phyloP scores from a whole-genome alignment of 1,140 invertebrate species.

The Procambarus clarkii region DNA sequence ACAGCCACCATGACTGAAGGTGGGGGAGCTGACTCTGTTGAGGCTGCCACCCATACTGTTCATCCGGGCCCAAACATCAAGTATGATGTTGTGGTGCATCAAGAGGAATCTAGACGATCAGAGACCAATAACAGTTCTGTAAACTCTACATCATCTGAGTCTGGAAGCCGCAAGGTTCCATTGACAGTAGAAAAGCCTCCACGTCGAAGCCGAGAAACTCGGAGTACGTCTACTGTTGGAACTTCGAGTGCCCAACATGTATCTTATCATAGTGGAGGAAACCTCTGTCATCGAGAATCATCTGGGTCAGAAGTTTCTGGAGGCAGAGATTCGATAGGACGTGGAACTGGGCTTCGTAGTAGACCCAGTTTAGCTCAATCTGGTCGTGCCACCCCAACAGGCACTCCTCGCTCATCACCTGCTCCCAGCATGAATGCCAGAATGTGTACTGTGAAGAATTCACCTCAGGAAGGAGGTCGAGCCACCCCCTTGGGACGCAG shows the following conservation, averaged over 20 bases:
- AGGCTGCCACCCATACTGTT: slow-evolving; percentile 62
- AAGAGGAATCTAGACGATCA: slow-evolving; percentile 28
- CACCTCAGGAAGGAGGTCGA: slow-evolving; percentile 31
- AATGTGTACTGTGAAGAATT: background rate
- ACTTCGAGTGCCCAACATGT: background rate
- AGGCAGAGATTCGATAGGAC: slow-evolving; percentile 42
- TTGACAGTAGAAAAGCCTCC: slow-evolving; percentile 46
- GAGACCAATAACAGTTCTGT: slow-evolving; percentile 18
- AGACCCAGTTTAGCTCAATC: slow-evolving; percentile 18
- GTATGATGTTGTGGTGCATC: slow-evolving; percentile 70
- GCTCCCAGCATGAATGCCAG: slow-evolving; percentile 47
- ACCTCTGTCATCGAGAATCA: slow-evolving; percentile 5
- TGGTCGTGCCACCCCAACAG: slow-evolving; percentile 44
- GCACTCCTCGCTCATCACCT: slow-evolving; percentile 50
- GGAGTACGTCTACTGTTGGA: background rate
- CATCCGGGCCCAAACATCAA: slow-evolving; percentile 70
- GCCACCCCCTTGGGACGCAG: slow-evolving; percentile 10
- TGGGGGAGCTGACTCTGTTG: slow-evolving; percentile 6
- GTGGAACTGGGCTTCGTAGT: slow-evolving; percentile 7
- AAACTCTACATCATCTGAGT: background rate
- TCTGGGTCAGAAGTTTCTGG: slow-evolving; percentile 23
- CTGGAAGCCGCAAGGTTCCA: background rate
- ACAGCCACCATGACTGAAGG: slow-evolving; percentile 40
- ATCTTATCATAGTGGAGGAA: background rate
- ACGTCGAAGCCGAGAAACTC: slow-evolving; percentile 34